Evolutionary conservation across 2,888 invertebrate genomes (phyloP), one percentile per base, ranked within the genome.

Genomic region (Parelbella ahira): DNA sequence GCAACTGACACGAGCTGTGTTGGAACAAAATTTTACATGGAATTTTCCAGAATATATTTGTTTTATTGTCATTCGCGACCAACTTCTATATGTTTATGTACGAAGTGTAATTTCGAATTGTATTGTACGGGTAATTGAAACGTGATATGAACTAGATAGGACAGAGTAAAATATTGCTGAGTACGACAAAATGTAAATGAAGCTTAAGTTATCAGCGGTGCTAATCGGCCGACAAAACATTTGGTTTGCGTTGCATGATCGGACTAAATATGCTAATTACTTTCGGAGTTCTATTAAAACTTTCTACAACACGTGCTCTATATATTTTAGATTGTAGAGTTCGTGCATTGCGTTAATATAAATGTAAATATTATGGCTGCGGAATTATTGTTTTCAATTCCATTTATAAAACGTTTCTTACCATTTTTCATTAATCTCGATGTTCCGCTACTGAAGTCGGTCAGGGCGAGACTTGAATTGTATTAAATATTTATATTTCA

Each of bases 1-100:
- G 53, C 62, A 65, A 12, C 7, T 6, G 13, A 21, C 6, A 12
- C 27, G 3, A 28, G 3, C 5, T n/a, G n/a, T n/a, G 15, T 28
- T 28, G 15, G 28, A 28, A 28, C 15, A 11, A 28, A 13, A n/a
- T n/a, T n/a, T n/a, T n/a, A n/a, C n/a, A n/a, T n/a, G n/a, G n/a
- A n/a, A n/a, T n/a, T n/a, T n/a, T n/a, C n/a, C n/a, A n/a, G n/a
- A n/a, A n/a, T n/a, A n/a, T n/a, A n/a, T n/a, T n/a, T n/a, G n/a
- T n/a, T n/a, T n/a, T n/a, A n/a, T n/a, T n/a, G n/a, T n/a, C n/a
- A n/a, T n/a, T n/a, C n/a, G n/a, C n/a, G n/a, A n/a, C n/a, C n/a
- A n/a, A n/a, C n/a, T n/a, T n/a, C n/a, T n/a, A n/a, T n/a, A n/a
- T n/a, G n/a, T n/a, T n/a, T n/a, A n/a, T n/a, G n/a, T n/a, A n/a